Evolutionary conservation across 2,888 invertebrate species (phyloP), one percentile per base, ranked within the genome.

Genomic region (Spodoptera littoralis): DNA sequence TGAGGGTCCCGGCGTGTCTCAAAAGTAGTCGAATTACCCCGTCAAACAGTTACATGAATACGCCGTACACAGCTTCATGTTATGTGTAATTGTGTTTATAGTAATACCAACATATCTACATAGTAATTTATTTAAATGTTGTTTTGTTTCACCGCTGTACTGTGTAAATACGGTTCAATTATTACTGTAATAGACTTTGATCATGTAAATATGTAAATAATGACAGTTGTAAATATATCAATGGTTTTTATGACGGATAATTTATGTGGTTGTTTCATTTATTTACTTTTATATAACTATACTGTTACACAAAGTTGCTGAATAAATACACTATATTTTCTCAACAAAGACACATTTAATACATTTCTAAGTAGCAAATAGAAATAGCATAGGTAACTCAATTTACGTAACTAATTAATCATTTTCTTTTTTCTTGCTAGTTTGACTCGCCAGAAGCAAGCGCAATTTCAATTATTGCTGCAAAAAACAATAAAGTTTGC

Each of bases 221-320:
- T 79, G 79, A 86, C 67, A 84, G 65, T 79, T 93, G 92, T 93
- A 93, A 94, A 93, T 93, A 94, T 87, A 94, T 92, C 82, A 90
- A 93, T 94, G 93, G 94, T 94, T 94, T 94, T 93, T 94, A 94
- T 94, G 92, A 94, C 87, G 89, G 83, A 86, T 84, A 80, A 73
- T 65, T 65, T 53, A 64, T 11, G 84, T 71, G 86, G 89, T 90
- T 91, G 79, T 90, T 90, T 91, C 83, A 64, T 71, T 65, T 59
- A 43, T 1, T 12, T 3, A 47, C 8, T 55, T 11, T 44, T 0
- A 4, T 12, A 18, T n/a, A 18, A 42, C 3, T 12, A 18, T n/a
- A 18, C 30, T 36, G 1, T n/a, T 24, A 57, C 13, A 30, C n/a
- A 9, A 36, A 8, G 2, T 8, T 36, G 9, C 36, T 36, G 6